Conservation (phyloP, 2,888 invertebrate species). For the Dolichopus griseipennis region DNA sequence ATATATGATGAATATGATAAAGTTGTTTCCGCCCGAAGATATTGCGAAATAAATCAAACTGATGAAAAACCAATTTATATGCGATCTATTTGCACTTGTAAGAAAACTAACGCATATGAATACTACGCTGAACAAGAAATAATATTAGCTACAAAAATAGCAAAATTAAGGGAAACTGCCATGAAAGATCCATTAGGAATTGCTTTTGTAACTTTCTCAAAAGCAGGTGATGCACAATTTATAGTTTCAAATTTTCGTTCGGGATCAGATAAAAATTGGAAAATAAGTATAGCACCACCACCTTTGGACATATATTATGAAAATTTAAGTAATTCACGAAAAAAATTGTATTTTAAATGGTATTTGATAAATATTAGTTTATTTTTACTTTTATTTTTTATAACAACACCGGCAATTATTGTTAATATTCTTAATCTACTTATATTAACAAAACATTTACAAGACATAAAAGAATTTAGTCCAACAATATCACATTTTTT, state of each 20-base stretch:
- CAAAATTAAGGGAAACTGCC: constrained; percentile 66
- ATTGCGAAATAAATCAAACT: constrained; percentile 70
- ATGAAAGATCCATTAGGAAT: constrained; percentile 78
- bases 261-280: constrained; percentile 64
- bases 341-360: constrained; percentile 80
- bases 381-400: constrained; percentile 75
- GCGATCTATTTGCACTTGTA: constrained; percentile 67
- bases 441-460: constrained; percentile 39
- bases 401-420: constrained; percentile 86
- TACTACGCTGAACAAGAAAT: constrained; percentile 76
- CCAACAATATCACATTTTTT: constrained; percentile 75
- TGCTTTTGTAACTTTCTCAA: constrained; percentile 80
- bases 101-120: constrained; percentile 72
- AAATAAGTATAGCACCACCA: constrained; percentile 76
- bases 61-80: constrained; percentile 61
- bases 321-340: constrained; percentile 72
- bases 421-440: constrained; percentile 60
- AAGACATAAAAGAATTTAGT: constrained; percentile 34
- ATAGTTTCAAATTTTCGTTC: constrained; percentile 56
- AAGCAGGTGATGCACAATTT: constrained; percentile 58
- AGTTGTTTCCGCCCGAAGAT: constrained; percentile 67
- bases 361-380: constrained; percentile 69
- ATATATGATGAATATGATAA: constrained; percentile 67
- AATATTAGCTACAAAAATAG: constrained; percentile 63
- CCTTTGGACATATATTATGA: constrained; percentile 94